These are phyloP conservation scores for Pharmacophagus antenor DNA, from an alignment of 2,888 invertebrate genomes.

Conservation along the genomic window DNA sequence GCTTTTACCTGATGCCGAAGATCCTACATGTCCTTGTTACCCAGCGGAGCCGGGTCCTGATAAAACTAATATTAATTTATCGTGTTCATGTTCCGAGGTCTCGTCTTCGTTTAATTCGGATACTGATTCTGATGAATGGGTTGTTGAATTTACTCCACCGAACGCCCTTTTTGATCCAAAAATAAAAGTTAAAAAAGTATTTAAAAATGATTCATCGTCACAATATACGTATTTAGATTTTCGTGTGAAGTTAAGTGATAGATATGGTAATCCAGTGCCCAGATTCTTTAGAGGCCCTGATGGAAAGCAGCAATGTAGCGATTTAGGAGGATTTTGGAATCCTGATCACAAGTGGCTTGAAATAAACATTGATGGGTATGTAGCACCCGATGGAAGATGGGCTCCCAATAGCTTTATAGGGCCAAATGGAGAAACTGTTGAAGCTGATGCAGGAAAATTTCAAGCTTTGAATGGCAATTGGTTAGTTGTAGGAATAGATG, in stretches of 20 bases:
- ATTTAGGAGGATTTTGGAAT: slow-evolving; percentile 72
- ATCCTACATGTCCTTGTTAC: slow-evolving; percentile 62
- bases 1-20: slow-evolving; percentile 60
- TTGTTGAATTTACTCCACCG: slow-evolving; percentile 74
- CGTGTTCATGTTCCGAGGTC: slow-evolving; percentile 69
- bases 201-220: slow-evolving; percentile 46
- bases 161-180: slow-evolving; percentile 59
- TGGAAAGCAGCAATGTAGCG: slow-evolving; percentile 70
- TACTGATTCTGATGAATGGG: slow-evolving; percentile 72
- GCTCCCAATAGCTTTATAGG: slow-evolving; percentile 62
- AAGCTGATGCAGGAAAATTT: slow-evolving; percentile 62
- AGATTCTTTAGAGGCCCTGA: slow-evolving; percentile 69
- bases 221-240: slow-evolving; percentile 70
- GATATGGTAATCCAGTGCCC: slow-evolving; percentile 62
- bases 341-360: slow-evolving; percentile 64
- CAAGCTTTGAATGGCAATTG: slow-evolving; percentile 54
- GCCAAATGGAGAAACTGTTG: slow-evolving; percentile 61
- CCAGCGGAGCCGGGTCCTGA: slow-evolving; percentile 53
- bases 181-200: slow-evolving; percentile 54
- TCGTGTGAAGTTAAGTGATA: slow-evolving; percentile 62
- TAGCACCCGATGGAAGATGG: slow-evolving; percentile 67
- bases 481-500: slow-evolving; percentile 66
- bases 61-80: slow-evolving; percentile 50
- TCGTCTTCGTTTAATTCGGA: slow-evolving; percentile 52
- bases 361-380: slow-evolving; percentile 66